Conservation (phyloP, 2,888 invertebrate species). For the Abrostola tripartita region DNA sequence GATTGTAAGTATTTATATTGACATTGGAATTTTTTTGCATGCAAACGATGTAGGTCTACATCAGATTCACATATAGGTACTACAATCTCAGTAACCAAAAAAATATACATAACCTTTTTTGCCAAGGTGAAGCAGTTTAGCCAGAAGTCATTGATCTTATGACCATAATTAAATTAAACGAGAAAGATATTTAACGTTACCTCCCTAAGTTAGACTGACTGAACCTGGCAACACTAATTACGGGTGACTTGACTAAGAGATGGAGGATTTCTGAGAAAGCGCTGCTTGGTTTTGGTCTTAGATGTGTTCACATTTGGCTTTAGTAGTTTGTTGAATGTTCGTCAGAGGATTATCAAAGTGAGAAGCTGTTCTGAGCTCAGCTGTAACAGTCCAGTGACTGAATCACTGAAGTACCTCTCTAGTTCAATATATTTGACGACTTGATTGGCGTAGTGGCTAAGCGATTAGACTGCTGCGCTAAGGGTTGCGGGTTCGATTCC, state of each 20-base stretch:
- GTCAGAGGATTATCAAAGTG: neutral
- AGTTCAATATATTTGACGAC: too few relatives aligned
- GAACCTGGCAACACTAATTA: conserved; percentile 2
- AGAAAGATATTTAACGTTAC: neutral
- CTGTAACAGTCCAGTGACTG: neutral
- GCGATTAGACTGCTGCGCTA: too few relatives aligned
- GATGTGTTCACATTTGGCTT: neutral
- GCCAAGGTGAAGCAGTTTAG: too few relatives aligned
- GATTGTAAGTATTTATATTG: too few relatives aligned
- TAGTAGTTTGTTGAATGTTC: neutral
- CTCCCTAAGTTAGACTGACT: neutral
- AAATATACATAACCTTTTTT: too few relatives aligned
- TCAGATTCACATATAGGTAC: too few relatives aligned
- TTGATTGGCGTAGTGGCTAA: too few relatives aligned
- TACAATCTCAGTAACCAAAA: too few relatives aligned
- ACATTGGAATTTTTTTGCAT: too few relatives aligned
- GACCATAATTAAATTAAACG: neutral
- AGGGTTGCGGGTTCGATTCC: too few relatives aligned
- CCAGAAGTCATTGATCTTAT: neutral
- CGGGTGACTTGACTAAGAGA: conserved; percentile 23
- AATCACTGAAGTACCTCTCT: too few relatives aligned
- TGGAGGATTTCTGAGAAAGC: conserved; percentile 9
- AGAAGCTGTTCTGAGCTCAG: neutral
- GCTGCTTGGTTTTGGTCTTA: conserved; percentile 3
- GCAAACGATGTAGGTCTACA: too few relatives aligned